Base-by-base conservation (phyloP, 1,140 invertebrate genomes). In the Aphelinus atriplicis region DNA sequence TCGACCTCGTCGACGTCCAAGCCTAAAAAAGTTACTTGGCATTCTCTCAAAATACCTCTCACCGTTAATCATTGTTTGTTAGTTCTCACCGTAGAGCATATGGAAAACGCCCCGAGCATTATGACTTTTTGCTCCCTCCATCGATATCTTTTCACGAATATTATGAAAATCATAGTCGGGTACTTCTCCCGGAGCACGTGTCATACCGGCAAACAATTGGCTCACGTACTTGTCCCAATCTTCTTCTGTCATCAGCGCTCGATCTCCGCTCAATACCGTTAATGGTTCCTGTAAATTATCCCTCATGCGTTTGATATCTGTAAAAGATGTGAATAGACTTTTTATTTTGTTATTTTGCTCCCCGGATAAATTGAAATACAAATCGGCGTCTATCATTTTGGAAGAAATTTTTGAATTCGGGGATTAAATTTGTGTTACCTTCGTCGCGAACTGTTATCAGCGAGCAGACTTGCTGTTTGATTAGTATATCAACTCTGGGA, bases 211-310 rank as follows among this genome's bases (percentile, higher is more conserved):
- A 42, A 80, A 43, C 9, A 81, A 58, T 57, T 81, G 70, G 7
- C 72, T 55, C 0, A 82, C 60, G 58, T 83, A 80, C 67, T 72
- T 81, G 5, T 79, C 63, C 82, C 82, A 83, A 7, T 74, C 73
- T 0, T 78, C 63, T 4, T 47, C 6, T 62, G 60, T 79, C 76
- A 81, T 79, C 1, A 78, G 6, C 6, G 74, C 71, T 77, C 75
- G 80, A 73, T 69, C 58, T 48, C 26, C 26, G 26, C 26, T 26
- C 26, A 26, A 26, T 26, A 26, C 26, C 26, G 26, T 26, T 26
- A 26, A 26, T 26, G 26, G 26, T 26, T 26, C 26, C 26, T 26
- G 26, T 60, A 51, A 46, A 69, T 71, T 71, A 6, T 79, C 53
- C 73, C 75, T 77, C 48, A 81, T 80, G 61, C 62, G 50, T 43